Percentiles rank a stretch among this genome's conserved stretches.
Evolutionary conservation across 2,113 vertebrate genomes (phyloP).

Genomic region (Tylochromis polylepis): DNA sequence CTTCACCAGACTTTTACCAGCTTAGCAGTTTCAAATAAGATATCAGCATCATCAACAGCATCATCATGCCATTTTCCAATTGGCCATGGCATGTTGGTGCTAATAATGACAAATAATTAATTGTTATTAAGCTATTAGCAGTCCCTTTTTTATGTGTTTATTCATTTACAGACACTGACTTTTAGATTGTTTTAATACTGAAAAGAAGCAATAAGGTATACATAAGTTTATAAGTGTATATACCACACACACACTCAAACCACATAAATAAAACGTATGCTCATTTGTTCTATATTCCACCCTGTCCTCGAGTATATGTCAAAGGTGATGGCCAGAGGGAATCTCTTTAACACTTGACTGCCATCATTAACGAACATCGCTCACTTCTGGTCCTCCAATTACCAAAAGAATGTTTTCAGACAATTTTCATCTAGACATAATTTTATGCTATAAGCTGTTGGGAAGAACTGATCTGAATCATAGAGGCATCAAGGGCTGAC

Average conservation of each 20-base stretch:
- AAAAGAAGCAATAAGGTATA: not conserved
- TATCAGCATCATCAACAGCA: not conserved
- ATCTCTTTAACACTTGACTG: not conserved
- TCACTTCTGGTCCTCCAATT: not conserved
- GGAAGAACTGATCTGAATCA: constrained; percentile 11
- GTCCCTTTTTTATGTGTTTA: not conserved
- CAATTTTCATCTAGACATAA: not conserved
- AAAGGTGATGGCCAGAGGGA: not conserved
- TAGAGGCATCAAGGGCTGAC: not conserved
- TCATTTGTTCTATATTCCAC: not conserved
- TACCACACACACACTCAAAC: not conserved
- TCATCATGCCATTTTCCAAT: not conserved
- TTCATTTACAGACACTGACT: not conserved
- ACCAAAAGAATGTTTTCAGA: not conserved
- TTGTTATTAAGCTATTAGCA: not conserved
- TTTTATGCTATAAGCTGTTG: not conserved
- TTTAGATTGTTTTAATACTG: not conserved
- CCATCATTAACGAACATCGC: not conserved
- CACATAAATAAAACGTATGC: not conserved
- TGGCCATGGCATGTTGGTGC: not conserved
- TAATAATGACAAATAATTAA: not conserved
- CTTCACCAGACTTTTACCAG: no score
- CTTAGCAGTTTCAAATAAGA: not conserved
- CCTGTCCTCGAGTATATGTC: not conserved
- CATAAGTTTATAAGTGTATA: no score